Evolutionary conservation across 1,140 invertebrate genomes (phyloP).

Genomic region (Cyrtorhinus lividipennis): DNA sequence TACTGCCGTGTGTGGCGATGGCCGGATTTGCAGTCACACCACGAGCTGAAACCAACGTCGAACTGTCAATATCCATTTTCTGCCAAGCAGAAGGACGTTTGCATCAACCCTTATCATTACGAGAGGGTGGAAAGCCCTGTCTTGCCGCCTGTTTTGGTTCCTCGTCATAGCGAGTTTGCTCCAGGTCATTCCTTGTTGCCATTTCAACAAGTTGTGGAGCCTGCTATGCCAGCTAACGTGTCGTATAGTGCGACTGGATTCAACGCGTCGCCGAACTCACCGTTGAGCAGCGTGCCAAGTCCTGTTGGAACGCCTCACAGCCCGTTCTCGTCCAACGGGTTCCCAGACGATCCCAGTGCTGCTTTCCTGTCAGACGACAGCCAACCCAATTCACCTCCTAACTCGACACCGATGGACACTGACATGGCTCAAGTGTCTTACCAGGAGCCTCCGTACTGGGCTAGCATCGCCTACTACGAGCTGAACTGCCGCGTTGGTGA

Average conservation of each 20-base stretch:
- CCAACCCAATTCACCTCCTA: slow-evolving; percentile 38
- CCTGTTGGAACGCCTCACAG: slow-evolving; percentile 49
- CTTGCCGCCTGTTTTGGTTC: slow-evolving; percentile 90
- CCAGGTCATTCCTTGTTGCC: slow-evolving; percentile 75
- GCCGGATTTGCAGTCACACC: slow-evolving; percentile 94
- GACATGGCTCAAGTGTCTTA: slow-evolving; percentile 71
- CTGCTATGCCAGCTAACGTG: slow-evolving; percentile 89
- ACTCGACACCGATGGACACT: slow-evolving; percentile 44
- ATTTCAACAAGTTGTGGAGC: slow-evolving; percentile 77
- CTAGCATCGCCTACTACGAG: slow-evolving; percentile 91
- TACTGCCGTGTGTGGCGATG: slow-evolving; percentile 97
- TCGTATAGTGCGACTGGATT: slow-evolving; percentile 67
- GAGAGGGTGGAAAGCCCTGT: slow-evolving; percentile 89
- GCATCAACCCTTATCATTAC: slow-evolving; percentile 98
- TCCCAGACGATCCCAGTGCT: slow-evolving; percentile 70
- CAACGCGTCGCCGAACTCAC: slow-evolving; percentile 26
- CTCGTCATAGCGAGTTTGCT: slow-evolving; percentile 88
- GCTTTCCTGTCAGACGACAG: slow-evolving; percentile 77
- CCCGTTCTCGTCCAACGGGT: slow-evolving; percentile 48
- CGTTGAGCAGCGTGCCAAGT: slow-evolving; percentile 28
- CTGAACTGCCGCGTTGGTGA: slow-evolving; percentile 90
- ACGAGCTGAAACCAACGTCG: slow-evolving; percentile 88
- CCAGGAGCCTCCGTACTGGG: slow-evolving; percentile 89
- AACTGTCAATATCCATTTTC: slow-evolving; percentile 88
- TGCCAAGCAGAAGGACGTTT: slow-evolving; percentile 92